phyloP scores from a whole-genome alignment of 2,888 invertebrate species.

The Zaprionus bogoriensis region DNA sequence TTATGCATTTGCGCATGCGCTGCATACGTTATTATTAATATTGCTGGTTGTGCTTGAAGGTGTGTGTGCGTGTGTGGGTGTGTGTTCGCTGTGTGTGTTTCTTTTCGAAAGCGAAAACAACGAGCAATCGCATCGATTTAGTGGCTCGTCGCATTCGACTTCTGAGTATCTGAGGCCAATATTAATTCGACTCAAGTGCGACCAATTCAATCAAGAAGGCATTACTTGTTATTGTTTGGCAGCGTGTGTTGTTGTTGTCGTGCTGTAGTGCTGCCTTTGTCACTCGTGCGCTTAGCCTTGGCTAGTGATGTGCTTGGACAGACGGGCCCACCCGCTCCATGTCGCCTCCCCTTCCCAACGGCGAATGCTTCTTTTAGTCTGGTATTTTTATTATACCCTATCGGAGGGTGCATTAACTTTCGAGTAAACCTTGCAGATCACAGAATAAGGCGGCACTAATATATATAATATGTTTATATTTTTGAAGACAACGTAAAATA shows the following conservation, averaged over 20 bases:
- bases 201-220: slow-evolving; percentile 75
- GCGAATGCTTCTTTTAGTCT: slow-evolving; percentile 64
- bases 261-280: slow-evolving; percentile 48
- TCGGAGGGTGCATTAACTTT: too few species aligned
- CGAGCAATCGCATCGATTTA: slow-evolving; percentile 55
- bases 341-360: slow-evolving; percentile 11
- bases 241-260: slow-evolving; percentile 22
- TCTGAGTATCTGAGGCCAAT: slow-evolving; percentile 71
- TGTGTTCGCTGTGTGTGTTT: slow-evolving; percentile 20
- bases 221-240: slow-evolving; percentile 43
- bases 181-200: slow-evolving; percentile 68
- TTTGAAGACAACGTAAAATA: too few species aligned
- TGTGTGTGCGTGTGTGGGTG: background rate
- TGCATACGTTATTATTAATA: slow-evolving; percentile 68
- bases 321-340: background rate
- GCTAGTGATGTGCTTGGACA: slow-evolving; percentile 48
- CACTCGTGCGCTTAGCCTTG: slow-evolving; percentile 65
- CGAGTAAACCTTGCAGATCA: too few species aligned
- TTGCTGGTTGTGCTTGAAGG: slow-evolving; percentile 5
- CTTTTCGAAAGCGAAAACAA: slow-evolving; percentile 71
- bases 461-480: too few species aligned
- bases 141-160: slow-evolving; percentile 59
- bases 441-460: too few species aligned
- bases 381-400: too few species aligned
- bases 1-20: slow-evolving; percentile 78